Conservation (phyloP, 2,113 vertebrate genomes). For the Amblyornis subalaris region DNA sequence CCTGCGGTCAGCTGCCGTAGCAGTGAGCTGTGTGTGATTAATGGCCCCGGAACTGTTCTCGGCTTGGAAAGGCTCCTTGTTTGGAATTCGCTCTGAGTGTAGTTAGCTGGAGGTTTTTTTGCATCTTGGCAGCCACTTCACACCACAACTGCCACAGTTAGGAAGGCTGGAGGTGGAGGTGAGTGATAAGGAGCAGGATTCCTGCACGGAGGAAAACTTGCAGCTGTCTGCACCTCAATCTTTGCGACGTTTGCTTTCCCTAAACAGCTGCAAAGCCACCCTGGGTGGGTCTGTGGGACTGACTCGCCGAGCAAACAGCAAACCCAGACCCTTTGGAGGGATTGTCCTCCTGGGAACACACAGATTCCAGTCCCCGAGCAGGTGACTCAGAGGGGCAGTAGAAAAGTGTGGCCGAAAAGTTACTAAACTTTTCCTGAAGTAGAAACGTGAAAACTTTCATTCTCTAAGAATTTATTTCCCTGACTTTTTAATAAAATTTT, state of each 20-base stretch:
- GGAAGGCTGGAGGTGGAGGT: not conserved
- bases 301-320: not conserved
- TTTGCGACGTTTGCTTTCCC: not conserved
- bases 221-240: not conserved
- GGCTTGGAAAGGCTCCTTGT: constrained; percentile 43
- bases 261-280: not conserved
- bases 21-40: constrained; percentile 57
- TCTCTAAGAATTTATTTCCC: constrained; percentile 19
- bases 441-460: not conserved
- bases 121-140: constrained; percentile 33
- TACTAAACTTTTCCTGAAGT: not conserved
- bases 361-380: accelerated
- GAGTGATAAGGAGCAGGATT: not conserved
- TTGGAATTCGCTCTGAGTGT: constrained; percentile 45
- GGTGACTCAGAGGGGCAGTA: not conserved
- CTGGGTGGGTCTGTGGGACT: not conserved
- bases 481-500: constrained; percentile 35
- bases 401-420: not conserved
- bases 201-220: not conserved
- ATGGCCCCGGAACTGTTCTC: constrained; percentile 58
- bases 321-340: not conserved
- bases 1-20: constrained; percentile 12
- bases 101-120: not conserved
- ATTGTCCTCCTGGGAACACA: not conserved
- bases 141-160: constrained; percentile 14